Evolutionary conservation across 1,140 invertebrate genomes (phyloP), one percentile per base, ranked within the genome.

Genomic region (Planococcus citri): DNA sequence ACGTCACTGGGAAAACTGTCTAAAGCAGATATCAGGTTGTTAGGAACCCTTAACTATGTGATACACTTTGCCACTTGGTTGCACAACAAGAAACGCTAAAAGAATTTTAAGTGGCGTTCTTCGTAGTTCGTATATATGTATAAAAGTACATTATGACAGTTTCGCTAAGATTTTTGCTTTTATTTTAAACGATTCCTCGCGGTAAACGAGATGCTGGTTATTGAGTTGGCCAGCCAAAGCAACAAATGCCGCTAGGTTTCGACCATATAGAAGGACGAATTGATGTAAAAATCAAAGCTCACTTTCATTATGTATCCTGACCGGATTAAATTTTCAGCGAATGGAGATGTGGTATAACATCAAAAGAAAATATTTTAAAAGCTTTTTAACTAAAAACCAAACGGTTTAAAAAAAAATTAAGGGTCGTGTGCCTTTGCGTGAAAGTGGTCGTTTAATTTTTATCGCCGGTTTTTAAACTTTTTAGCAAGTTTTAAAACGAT

Each of bases 21-120:
- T 27, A 27, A 64, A 64, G 60, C 60, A 64, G 60, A 64, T 64
- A 64, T 64, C 60, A 64, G 60, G 60, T 64, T 64, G 60, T 64
- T 64, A 25, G 60, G 60, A 64, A 64, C 60, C 60, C 60, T 64
- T 27, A 64, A 64, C 60, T 64, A 64, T 64, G 25, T 64, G 60
- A 64, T 64, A 64, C 60, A 64, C 25, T 64, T 64, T 64, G 60
- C 60, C 60, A 64, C 60, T 25, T 25, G 60, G 60, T 64, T 64
- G 60, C 60, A 64, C 60, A 64, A 27, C 25, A 27, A 58, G 25
- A 64, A 25, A 64, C 60, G 60, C 24, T 64, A 17, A 27, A 64
- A 64, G 60, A 64, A 64, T 64, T 64, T 64, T 64, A 64, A 64
- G 25, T 27, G 25, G 60, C 25, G 60, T 24, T 25, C n/a, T n/a